Base-by-base conservation (phyloP, 2,113 vertebrate species). In the Lampris incognitus region DNA sequence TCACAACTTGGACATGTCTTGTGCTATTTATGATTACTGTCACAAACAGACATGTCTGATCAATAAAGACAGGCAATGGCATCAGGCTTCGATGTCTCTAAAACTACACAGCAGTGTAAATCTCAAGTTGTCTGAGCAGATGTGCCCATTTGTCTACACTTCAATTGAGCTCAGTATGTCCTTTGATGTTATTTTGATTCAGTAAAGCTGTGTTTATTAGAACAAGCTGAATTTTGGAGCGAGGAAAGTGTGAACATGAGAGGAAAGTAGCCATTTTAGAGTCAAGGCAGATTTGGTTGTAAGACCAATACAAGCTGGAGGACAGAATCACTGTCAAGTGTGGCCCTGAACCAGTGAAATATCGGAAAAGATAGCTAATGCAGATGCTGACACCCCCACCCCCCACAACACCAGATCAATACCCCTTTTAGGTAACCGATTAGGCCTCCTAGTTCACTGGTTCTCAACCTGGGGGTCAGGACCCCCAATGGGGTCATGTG, bases 401-500 rank as follows among this genome's bases (percentile, higher is more conserved):
- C 24, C 24, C 24, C 24, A 24, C 3, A 54, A 61, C 67, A 52
- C 44, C 55, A 74, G 64, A 74, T 74, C 71, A 50, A 69, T 74
- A 56, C 5, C 41, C 66, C 55, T 70, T 67, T 61, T 36, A 77
- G 63, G 39, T 58, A n/a, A 50, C 52, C 65, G 77, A 65, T 82
- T 82, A 74, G 60, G 41, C 10, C 42, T 38, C 6, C 65, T 36
- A 7, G 44, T 44, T 74, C 52, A 11, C 24, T 24, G 24, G 24
- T 24, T 24, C 24, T 24, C 24, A 24, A 24, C 24, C 24, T 24
- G 24, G 24, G 24, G 24, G 24, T 24, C 24, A 24, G 24, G 24
- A 24, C 24, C 24, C 24, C 13, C 44, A 13, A 39, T 10, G 48
- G 36, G 38, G 9, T 37, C 48, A 13, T 38, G 24, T 24, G 24